Base-by-base conservation (phyloP, 2,797 vertebrate species). In the Sebastes steindachneri region DNA sequence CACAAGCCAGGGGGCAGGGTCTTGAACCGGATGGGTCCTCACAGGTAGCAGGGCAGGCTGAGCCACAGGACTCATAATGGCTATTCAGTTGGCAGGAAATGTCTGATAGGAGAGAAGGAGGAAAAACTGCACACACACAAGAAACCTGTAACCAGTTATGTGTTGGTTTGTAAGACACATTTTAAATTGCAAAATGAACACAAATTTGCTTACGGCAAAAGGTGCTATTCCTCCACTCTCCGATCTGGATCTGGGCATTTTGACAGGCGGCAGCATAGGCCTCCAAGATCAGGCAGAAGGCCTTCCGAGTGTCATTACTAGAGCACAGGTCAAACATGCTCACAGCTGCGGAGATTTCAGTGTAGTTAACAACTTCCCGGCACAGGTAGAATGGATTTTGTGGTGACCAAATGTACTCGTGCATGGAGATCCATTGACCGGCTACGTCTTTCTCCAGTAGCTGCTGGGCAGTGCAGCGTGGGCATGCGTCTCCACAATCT, bases 11-110 rank as follows among this genome's bases (percentile, higher is more conserved):
- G 1, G 75, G 26, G 59, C 95, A 95, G 1, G 15, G 5, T 41
- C 53, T 60, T 21, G 71, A 9, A 12, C 33, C 28, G 0, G 17
- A 31, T 0, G 82, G 91, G 9, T 75, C 41, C 0, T 86, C 78
- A 64, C 95, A 96, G 81, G 89, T 95, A 64, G 86, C 76, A 1
- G 91, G 88, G 73, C 95, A 96, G 37, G 86, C 76, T 12, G 84
- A 77, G 55, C 92, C 95, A 64, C 95, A 95, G 53, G 91, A 79
- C 65, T 92, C 86, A 9, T 95, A 95, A 90, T 95, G 94, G 76
- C 93, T 94, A 77, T 95, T 91, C 15, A 11, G 31, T 4, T 86
- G 89, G 65, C 93, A 95, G 75, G 86, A 2, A 35, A 91, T 57
- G 8, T 79, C 93, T 95, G 85, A 60, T 41, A 62, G 19, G 35